phyloP scores from a whole-genome alignment of 1,140 invertebrate species.

The Paraescarpia echinospica region DNA sequence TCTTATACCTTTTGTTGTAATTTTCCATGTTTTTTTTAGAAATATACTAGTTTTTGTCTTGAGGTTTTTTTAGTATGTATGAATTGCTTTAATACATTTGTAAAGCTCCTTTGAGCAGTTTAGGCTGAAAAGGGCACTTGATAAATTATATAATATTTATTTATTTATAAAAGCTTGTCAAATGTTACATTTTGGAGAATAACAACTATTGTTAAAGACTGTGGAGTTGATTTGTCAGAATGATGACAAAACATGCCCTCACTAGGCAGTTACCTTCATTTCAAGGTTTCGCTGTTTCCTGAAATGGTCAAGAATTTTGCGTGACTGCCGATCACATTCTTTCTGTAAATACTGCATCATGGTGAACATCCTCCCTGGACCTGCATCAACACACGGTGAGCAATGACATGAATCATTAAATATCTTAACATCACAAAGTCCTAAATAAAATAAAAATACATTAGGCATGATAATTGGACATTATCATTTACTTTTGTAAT shows the following conservation, averaged over 20 bases:
- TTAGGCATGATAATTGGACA: too few relatives aligned
- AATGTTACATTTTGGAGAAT: not conserved
- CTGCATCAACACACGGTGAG: constrained; percentile 48
- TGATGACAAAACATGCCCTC: not conserved
- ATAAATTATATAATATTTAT: too few relatives aligned
- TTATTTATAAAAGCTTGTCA: too few relatives aligned
- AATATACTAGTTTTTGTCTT: too few relatives aligned
- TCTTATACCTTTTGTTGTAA: too few relatives aligned
- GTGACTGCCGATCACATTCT: constrained; percentile 80
- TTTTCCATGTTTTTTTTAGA: too few relatives aligned
- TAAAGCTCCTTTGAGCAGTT: too few relatives aligned
- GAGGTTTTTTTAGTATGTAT: too few relatives aligned
- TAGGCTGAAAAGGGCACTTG: too few relatives aligned
- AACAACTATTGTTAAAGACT: not conserved
- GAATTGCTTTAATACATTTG: too few relatives aligned
- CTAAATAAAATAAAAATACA: too few relatives aligned
- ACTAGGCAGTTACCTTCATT: constrained; percentile 67
- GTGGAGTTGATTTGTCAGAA: not conserved
- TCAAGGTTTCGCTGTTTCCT: constrained; percentile 72
- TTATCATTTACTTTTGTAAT: too few relatives aligned
- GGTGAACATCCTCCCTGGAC: constrained; percentile 72
- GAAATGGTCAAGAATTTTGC: constrained; percentile 74
- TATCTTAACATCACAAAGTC: not conserved
- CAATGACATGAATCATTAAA: not conserved
- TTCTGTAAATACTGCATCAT: constrained; percentile 76